phyloP scores from a whole-genome alignment of 2,888 invertebrate species.

The Busseola fusca region DNA sequence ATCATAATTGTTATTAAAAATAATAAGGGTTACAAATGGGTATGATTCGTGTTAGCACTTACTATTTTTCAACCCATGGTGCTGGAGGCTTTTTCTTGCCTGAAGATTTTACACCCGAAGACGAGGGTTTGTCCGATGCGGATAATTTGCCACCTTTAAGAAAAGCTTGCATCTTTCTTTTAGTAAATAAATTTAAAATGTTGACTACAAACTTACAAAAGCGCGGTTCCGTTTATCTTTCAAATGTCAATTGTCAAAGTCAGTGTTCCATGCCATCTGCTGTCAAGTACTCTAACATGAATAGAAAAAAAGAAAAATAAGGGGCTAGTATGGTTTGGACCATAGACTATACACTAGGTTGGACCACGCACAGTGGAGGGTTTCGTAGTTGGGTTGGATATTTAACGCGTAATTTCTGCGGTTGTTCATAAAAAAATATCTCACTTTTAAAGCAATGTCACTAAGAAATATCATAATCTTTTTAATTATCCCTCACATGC shows the following conservation, averaged over 20 bases:
- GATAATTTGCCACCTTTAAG: constrained; percentile 94
- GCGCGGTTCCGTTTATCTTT: constrained; percentile 40
- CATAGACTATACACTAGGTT: neutral
- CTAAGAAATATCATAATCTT: neutral
- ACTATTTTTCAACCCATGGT: constrained; percentile 97
- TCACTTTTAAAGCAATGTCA: neutral
- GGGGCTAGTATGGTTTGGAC: neutral
- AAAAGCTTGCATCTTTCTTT: constrained; percentile 92
- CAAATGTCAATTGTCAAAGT: constrained; percentile 6
- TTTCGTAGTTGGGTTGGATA: neutral
- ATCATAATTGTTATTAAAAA: constrained; percentile 6
- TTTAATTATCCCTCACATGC: neutral
- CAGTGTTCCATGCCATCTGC: neutral
- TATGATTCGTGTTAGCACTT: constrained; percentile 69
- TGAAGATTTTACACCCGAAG: constrained; percentile 77
- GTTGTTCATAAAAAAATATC: neutral
- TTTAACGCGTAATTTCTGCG: neutral
- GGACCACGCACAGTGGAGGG: neutral
- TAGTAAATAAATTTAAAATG: neutral
- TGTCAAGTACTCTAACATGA: neutral
- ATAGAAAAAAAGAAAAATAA: neutral
- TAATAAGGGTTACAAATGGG: neutral
- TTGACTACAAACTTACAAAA: constrained; percentile 16
- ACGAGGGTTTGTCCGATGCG: constrained; percentile 80
- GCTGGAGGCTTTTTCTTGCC: constrained; percentile 86